phyloP scores from a whole-genome alignment of 2,113 vertebrate species.

The Lagopus muta region DNA sequence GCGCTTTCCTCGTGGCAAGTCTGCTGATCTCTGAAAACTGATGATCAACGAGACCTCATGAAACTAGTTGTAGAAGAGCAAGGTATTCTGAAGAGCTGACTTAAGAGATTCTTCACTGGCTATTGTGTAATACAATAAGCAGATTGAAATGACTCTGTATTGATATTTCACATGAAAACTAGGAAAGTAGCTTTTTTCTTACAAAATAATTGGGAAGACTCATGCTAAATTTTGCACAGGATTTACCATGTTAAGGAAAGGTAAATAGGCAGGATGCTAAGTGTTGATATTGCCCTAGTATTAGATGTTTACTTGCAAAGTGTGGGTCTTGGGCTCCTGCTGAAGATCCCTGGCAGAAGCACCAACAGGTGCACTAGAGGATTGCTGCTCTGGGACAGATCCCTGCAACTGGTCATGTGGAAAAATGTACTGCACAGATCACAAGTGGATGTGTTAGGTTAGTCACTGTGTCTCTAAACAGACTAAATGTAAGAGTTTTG shows the following conservation, averaged over 20 bases:
- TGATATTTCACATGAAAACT: not conserved
- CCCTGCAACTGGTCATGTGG: not conserved
- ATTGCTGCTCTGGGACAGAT: not conserved
- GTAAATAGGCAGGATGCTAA: not conserved
- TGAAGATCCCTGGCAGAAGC: not conserved
- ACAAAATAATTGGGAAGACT: not conserved
- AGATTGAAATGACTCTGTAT: not conserved
- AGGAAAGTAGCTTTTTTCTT: not conserved
- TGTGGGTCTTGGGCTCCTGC: accelerated
- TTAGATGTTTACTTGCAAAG: not conserved
- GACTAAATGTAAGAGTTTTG: not conserved
- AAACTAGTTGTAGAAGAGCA: not conserved
- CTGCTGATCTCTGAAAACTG: not conserved
- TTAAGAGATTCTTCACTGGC: accelerated
- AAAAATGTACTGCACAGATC: not conserved
- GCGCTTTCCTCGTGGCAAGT: not conserved
- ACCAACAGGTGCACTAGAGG: not conserved
- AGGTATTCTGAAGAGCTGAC: not conserved
- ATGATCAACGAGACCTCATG: not conserved
- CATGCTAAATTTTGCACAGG: not conserved
- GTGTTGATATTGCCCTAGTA: not conserved
- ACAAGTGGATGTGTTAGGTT: not conserved
- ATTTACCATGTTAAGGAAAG: not conserved
- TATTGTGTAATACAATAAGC: not conserved
- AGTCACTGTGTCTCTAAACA: not conserved